phyloP scores from a whole-genome alignment of 1,140 invertebrate genomes.

The Vanessa tameamea region DNA sequence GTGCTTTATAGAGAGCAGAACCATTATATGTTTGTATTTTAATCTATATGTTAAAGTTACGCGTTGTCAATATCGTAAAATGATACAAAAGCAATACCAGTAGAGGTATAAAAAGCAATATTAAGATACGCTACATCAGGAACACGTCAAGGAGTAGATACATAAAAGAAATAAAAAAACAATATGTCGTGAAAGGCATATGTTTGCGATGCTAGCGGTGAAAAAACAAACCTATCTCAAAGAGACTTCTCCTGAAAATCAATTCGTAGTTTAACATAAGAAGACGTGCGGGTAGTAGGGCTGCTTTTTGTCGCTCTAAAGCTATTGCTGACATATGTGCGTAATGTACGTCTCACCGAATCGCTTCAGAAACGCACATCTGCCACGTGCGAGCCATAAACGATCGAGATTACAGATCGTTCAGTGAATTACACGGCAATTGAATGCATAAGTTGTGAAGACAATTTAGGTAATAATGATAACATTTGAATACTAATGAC shows the following conservation, averaged over 20 bases:
- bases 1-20: too few species aligned
- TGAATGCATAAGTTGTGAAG: background rate
- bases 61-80: background rate
- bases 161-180: constrained; percentile 62
- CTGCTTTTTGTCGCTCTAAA: constrained; percentile 56
- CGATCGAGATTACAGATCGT: constrained; percentile 39
- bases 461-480: too few species aligned
- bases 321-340: constrained; percentile 51
- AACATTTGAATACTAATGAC: too few species aligned
- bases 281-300: constrained; percentile 37
- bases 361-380: constrained; percentile 52
- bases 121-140: background rate
- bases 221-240: constrained; percentile 61
- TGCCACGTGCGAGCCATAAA: constrained; percentile 33
- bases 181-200: constrained; percentile 59
- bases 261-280: constrained; percentile 70
- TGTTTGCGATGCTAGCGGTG: constrained; percentile 61
- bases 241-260: constrained; percentile 56
- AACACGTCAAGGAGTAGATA: constrained; percentile 14
- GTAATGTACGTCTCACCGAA: constrained; percentile 60
- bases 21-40: too few species aligned
- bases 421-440: constrained; percentile 39
- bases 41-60: too few species aligned
- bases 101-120: background rate
- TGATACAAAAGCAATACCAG: background rate